Evolutionary conservation across 2,888 invertebrate genomes (phyloP).

Genomic region (Cephus spinipes): DNA sequence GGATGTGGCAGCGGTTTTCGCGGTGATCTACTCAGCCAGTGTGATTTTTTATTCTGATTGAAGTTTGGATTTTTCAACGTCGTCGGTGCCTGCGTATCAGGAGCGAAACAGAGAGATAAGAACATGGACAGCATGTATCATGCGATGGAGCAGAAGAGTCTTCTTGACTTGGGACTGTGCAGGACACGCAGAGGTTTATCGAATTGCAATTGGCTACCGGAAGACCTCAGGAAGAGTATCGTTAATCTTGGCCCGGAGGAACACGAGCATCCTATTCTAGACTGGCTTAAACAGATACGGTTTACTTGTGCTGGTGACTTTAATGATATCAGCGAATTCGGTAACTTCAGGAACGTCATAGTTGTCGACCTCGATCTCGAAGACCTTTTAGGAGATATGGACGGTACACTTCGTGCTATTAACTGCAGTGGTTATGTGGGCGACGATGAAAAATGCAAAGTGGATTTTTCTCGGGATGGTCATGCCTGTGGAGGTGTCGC

Average conservation of each 20-base stretch:
- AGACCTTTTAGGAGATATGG: not conserved
- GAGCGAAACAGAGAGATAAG: not conserved
- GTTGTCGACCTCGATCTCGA: not conserved
- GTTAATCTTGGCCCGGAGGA: conserved; percentile 15
- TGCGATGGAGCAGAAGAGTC: conserved; percentile 38
- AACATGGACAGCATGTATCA: conserved; percentile 25
- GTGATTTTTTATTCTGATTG: not conserved
- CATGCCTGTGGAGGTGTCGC: not conserved
- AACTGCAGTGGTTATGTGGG: not conserved
- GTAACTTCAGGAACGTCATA: not conserved
- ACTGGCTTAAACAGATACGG: conserved; percentile 38
- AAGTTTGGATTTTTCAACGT: not conserved
- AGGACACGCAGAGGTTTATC: not conserved
- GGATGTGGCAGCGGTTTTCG: not conserved
- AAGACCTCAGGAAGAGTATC: conserved; percentile 28
- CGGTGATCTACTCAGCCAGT: not conserved
- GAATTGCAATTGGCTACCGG: conserved; percentile 30
- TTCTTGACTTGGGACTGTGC: conserved; percentile 16
- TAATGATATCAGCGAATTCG: conserved; percentile 25
- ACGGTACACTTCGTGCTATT: not conserved
- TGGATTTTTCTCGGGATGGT: not conserved
- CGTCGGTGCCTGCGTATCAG: not conserved
- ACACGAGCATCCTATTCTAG: conserved; percentile 28
- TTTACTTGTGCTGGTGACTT: conserved; percentile 30
- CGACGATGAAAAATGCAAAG: not conserved